Evolutionary conservation across 2,888 invertebrate genomes (phyloP).

Genomic region (Cantharis flavilabris): DNA sequence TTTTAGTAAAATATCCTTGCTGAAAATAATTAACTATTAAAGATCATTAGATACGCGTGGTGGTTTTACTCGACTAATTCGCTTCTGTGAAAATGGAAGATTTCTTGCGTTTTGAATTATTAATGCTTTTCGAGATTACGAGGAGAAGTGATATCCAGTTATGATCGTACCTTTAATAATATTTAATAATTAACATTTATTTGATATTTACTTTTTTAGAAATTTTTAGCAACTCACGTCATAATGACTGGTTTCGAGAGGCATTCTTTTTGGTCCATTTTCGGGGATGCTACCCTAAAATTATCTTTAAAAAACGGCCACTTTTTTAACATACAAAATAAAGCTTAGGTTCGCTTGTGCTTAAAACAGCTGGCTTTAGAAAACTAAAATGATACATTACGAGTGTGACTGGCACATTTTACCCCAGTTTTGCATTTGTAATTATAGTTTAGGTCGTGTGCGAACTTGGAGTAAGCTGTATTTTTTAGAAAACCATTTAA

Average conservation of each 20-base stretch:
- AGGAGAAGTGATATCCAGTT: constrained; percentile 29
- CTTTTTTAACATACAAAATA: constrained; percentile 33
- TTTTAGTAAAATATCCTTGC: constrained; percentile 11
- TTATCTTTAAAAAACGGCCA: constrained; percentile 37
- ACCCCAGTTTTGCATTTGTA: constrained; percentile 50
- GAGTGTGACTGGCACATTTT: constrained; percentile 52
- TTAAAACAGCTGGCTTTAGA: constrained; percentile 47
- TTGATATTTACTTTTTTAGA: background rate
- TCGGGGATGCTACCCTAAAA: constrained; percentile 41
- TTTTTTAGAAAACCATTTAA: constrained; percentile 12
- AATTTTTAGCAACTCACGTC: constrained; percentile 21
- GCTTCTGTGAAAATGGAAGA: constrained; percentile 39
- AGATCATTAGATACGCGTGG: constrained; percentile 35
- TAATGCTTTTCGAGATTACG: constrained; percentile 32
- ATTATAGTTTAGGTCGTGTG: constrained; percentile 47
- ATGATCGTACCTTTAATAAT: background rate
- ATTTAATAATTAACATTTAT: background rate
- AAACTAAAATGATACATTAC: constrained; percentile 54
- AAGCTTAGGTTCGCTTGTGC: constrained; percentile 39
- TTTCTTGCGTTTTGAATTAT: constrained; percentile 35
- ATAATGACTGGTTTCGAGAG: constrained; percentile 32
- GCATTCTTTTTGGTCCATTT: constrained; percentile 41
- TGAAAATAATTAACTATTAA: constrained; percentile 24
- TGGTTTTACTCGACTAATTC: constrained; percentile 37
- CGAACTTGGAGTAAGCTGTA: constrained; percentile 32